Conservation (phyloP, 1,140 invertebrate species). For the Heterodera carotae region DNA sequence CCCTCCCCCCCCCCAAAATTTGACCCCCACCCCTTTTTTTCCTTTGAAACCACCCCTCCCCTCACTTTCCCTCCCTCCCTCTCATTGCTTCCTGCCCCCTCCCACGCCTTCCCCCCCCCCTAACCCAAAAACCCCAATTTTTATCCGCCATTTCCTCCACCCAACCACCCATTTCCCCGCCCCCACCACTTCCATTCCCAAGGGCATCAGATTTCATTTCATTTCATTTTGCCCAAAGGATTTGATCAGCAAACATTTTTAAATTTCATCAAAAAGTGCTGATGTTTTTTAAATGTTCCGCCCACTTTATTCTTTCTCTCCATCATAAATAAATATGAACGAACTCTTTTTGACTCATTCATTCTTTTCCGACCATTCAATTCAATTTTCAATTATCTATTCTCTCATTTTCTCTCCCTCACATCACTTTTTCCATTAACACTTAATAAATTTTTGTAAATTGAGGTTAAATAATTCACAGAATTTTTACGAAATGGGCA, state of each 20-base stretch:
- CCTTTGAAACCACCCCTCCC: too few species aligned
- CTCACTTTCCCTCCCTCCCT: too few species aligned
- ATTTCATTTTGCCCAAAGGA: background rate
- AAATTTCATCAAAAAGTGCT: background rate
- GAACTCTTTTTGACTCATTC: background rate
- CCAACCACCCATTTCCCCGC: too few species aligned
- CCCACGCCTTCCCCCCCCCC: background rate
- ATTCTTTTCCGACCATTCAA: too few species aligned
- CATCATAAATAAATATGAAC: background rate
- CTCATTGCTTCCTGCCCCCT: too few species aligned
- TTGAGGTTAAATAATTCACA: too few species aligned
- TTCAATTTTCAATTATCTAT: too few species aligned
- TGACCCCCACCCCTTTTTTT: background rate
- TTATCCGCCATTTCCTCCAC: background rate
- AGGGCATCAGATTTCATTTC: background rate
- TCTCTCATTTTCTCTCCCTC: background rate
- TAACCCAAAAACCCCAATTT: background rate
- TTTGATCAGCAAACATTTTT: background rate
- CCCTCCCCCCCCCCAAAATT: too few species aligned
- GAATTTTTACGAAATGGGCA: background rate
- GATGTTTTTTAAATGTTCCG: background rate
- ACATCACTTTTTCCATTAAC: too few species aligned
- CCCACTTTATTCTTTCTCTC: background rate
- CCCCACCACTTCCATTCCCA: background rate
- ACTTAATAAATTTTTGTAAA: too few species aligned